phyloP scores from a whole-genome alignment of 2,113 vertebrate species.

The Tretioscincus oriximinensis region DNA sequence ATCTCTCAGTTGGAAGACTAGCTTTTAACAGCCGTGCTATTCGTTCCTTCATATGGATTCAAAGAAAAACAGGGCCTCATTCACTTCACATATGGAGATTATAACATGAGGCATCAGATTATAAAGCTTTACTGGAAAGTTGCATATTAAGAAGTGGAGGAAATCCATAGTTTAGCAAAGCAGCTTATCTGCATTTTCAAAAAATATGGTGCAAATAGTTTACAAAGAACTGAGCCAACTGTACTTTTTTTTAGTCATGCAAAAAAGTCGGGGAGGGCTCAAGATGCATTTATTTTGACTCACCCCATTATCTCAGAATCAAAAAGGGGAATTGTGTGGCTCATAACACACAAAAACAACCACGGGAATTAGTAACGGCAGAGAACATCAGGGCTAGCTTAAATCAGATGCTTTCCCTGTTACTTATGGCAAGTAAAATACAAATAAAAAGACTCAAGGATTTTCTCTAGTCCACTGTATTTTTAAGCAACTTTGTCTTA shows the following conservation, averaged over 20 bases:
- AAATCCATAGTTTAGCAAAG: conserved; percentile 48
- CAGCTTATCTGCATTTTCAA: conserved; percentile 59
- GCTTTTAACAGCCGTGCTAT: too few relatives aligned
- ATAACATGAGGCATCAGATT: conserved; percentile 54
- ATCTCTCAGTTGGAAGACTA: too few relatives aligned
- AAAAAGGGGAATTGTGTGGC: not conserved
- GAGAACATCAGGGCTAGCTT: not conserved
- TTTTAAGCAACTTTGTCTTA: not conserved
- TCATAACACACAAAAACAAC: not conserved
- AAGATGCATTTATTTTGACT: conserved; percentile 4
- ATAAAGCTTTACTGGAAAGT: conserved; percentile 55
- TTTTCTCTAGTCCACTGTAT: not conserved
- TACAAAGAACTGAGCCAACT: conserved; percentile 41
- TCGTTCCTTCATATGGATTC: too few relatives aligned
- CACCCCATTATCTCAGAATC: not conserved
- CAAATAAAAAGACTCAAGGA: not conserved
- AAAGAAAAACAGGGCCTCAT: not conserved
- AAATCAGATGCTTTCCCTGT: not conserved
- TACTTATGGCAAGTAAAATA: not conserved
- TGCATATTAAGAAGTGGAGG: conserved; percentile 27
- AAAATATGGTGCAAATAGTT: not conserved
- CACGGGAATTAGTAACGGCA: not conserved
- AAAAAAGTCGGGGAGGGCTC: conserved; percentile 34
- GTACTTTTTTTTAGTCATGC: conserved; percentile 37
- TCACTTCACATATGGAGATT: conserved; percentile 55